phyloP scores from a whole-genome alignment of 2,797 vertebrate species.

The Vespertilio murinus region DNA sequence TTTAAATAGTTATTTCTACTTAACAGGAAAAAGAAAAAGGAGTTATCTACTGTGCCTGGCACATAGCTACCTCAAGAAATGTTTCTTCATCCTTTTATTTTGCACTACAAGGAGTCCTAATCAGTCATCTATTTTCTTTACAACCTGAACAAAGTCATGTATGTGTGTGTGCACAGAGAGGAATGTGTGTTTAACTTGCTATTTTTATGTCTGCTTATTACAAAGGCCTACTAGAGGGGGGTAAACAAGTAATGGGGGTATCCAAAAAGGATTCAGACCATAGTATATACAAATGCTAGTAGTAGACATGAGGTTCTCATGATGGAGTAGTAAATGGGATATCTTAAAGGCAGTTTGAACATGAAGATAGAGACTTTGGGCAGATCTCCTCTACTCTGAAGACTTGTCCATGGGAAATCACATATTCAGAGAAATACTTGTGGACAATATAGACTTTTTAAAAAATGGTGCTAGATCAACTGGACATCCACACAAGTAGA shows the following conservation, averaged over 20 bases:
- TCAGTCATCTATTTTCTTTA: constrained; percentile 23
- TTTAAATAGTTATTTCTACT: constrained; percentile 29
- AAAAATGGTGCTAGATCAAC: neutral
- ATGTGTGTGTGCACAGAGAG: neutral
- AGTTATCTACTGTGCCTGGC: neutral
- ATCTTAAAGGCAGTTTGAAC: neutral
- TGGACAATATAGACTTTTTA: neutral
- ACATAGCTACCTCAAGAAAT: neutral
- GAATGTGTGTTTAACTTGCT: neutral
- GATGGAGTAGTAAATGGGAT: neutral
- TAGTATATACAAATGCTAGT: neutral
- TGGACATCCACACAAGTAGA: neutral
- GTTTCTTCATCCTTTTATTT: constrained; percentile 23
- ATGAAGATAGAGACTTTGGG: neutral
- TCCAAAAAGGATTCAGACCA: neutral
- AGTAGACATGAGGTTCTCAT: neutral
- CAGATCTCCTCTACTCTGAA: neutral
- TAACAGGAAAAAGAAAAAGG: neutral
- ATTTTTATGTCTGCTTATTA: constrained; percentile 50
- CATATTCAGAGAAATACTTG: neutral
- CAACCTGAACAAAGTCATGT: neutral
- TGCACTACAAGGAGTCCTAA: neutral
- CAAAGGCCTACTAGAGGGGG: neutral
- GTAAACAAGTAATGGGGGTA: constrained; percentile 34
- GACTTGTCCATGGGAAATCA: neutral